Conservation (phyloP, 1,140 invertebrate species). For the Apolygus lucorum region DNA sequence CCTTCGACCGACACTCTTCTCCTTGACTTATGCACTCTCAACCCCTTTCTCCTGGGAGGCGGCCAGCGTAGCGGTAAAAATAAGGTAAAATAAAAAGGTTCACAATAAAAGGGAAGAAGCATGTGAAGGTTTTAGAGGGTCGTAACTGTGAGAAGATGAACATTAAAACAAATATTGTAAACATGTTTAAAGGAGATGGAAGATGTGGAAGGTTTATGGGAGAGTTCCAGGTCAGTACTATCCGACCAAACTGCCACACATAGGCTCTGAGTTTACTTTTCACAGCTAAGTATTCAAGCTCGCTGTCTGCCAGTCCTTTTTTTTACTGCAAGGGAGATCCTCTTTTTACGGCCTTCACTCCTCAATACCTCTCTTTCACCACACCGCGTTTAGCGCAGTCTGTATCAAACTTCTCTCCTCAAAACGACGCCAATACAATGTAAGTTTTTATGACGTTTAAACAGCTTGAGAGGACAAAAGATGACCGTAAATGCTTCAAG, state of each 20-base stretch:
- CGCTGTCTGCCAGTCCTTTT: neutral
- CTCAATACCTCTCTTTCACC: neutral
- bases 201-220: conserved; percentile 9
- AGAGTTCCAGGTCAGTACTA: conserved; percentile 13
- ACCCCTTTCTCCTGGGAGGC: neutral
- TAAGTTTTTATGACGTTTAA: neutral
- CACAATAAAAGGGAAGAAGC: conserved; percentile 12
- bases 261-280: conserved; percentile 3
- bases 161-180: conserved; percentile 23
- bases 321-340: neutral
- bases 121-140: conserved; percentile 8
- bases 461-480: neutral
- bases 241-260: conserved; percentile 10
- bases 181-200: conserved; percentile 19
- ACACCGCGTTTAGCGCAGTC: neutral
- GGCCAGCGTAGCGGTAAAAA: neutral
- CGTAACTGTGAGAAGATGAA: conserved; percentile 8
- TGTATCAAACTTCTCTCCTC: neutral
- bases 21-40: neutral
- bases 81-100: conserved; percentile 8
- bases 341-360: conserved; percentile 12
- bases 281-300: conserved; percentile 13
- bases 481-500: too few relatives aligned
- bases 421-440: neutral
- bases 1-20: too few relatives aligned